Base-by-base conservation (phyloP, 2,113 vertebrate species). In the Eptesicus fuscus region DNA sequence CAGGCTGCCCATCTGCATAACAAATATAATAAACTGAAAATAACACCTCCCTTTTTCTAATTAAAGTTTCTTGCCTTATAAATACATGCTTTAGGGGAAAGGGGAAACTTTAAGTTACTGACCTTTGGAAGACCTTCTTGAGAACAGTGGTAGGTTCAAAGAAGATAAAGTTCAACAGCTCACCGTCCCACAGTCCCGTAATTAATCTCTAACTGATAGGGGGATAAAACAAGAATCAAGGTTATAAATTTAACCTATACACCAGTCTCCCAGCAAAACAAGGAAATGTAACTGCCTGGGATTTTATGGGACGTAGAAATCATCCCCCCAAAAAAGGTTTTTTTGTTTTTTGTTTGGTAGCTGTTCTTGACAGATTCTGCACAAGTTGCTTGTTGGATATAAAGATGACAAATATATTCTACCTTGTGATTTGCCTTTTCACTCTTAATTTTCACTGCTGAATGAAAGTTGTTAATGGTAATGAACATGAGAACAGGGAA, bases 151-250 rank as follows among this genome's bases (percentile, higher is more conserved):
- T 30, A 91, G 35, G 35, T 83, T 96, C 88, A 91, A 70, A 94
- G 93, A 88, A 71, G 78, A 88, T 85, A 80, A 86, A 86, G 51
- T 79, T 91, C 69, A 69, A 85, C 44, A 71, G 59, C 93, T 92
- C 67, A 85, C 63, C 16, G 28, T 88, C 93, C 78, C 61, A 44
- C 30, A 80, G 88, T 59, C 40, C 40, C 12, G 37, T 40, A 90
- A 95, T 93, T 97, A 97, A 97, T 91, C 82, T 94, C 95, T 93
- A 93, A 85, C 89, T 78, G 79, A 71, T 70, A 42, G 20, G 25
- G 56, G 74, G 63, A 82, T 82, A 83, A 89, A 93, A 82, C 30
- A 35, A 92, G 71, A 76, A 69, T 83, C 25, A 73, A 96, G 74
- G 95, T 95, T 83, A 96, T 90, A 90, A 96, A 95, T 63, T 56